Percentiles rank a stretch among this genome's conserved stretches.
Conservation (phyloP, 1,140 invertebrate species). For the Aleiodes sp. region DNA sequence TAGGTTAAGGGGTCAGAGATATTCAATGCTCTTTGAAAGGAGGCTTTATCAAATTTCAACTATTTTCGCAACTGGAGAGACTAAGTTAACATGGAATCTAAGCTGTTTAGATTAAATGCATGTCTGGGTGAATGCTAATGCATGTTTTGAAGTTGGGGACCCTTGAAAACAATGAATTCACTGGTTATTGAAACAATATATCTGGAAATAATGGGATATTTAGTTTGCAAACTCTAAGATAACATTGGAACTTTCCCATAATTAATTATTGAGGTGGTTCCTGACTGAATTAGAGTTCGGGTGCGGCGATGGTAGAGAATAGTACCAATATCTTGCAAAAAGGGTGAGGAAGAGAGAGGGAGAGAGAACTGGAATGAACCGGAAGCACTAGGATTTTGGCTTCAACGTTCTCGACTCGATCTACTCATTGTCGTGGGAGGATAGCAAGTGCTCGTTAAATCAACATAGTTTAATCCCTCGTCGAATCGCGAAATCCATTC, state of each 20-base stretch:
- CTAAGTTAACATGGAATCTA: too few species aligned
- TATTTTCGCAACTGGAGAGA: too few species aligned
- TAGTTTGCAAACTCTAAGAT: neutral
- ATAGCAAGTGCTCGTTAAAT: neutral
- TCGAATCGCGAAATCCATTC: too few species aligned
- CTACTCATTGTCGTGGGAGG: neutral
- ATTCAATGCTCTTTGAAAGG: too few species aligned
- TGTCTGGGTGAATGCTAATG: too few species aligned
- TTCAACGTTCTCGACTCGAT: neutral
- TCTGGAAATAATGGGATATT: neutral
- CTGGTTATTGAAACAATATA: neutral
- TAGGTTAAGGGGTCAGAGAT: neutral
- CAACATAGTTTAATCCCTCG: neutral
- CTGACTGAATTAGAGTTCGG: neutral
- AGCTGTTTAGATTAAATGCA: too few species aligned
- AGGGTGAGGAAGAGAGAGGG: too few species aligned
- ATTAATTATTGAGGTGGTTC: neutral
- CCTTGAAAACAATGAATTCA: neutral
- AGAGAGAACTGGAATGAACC: neutral
- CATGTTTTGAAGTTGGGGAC: neutral
- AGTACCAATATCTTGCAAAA: neutral
- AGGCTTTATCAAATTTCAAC: too few species aligned
- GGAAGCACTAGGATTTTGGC: neutral
- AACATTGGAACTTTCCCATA: conserved; percentile 5
- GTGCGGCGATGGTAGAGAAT: neutral